Evolutionary conservation across 2,888 invertebrate genomes (phyloP), one percentile per base, ranked within the genome.

Genomic region (Therioaphis trifolii): DNA sequence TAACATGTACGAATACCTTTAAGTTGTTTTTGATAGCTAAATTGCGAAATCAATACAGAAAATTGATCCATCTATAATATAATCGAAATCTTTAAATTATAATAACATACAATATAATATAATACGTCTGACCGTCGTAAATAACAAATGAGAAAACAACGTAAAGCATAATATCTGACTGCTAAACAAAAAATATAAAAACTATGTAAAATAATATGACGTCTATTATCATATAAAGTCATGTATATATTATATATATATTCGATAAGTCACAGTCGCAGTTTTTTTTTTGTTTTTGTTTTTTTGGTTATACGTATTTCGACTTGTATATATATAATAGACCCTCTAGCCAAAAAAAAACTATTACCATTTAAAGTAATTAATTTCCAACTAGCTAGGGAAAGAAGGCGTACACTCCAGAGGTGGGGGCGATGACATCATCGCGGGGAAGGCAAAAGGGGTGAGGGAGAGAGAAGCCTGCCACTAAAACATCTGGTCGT

Each of bases 301-400:
- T 76, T 61, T 35, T 77, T 63, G 3, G 29, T 63, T 21, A 24
- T 46, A 29, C 18, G 52, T 55, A 12, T 52, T 78, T 69, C 68
- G 68, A 55, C 78, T 55, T 78, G 2, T 24, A 71, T 7, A n/a
- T 27, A 27, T 29, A 58, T 78, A 78, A 68, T 55, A 69, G 78
- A 78, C 43, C 27, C 52, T n/a, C 15, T 29, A 5, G 29, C 14
- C 15, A n/a, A 46, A 29, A 79, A 69, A 80, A 82, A 82, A 72
- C 82, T 74, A 82, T 82, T 82, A 82, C 82, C 63, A 66, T 82
- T 82, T 74, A 63, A 82, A 82, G 63, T 82, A 82, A 82, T 82
- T 82, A 82, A 82, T 82, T 82, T 74, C 49, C 63, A 27, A 52
- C 74, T 49, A 46, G 69, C 40, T 35, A 27, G 63, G 24, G 46